These are phyloP conservation scores for Clavelina lepadiformis DNA, from an alignment of 23 tunicate species.

Conservation along the genomic window DNA sequence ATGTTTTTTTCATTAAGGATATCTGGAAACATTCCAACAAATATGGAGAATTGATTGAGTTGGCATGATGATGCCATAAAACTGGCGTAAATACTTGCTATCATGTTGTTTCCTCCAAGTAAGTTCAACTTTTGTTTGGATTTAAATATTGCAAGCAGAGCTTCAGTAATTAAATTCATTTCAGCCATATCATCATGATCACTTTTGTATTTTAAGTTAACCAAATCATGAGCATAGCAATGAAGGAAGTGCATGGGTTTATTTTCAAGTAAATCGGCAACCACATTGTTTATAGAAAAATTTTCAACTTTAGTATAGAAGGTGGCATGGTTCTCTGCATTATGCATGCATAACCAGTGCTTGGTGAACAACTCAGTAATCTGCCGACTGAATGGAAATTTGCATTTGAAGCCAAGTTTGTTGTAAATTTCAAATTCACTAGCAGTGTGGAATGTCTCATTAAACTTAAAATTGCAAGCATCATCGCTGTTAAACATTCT, in stretches of 20 bases:
- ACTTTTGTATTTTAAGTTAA: conserved; percentile 9
- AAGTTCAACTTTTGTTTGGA: background rate
- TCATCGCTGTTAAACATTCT: conserved; percentile 2
- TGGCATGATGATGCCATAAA: background rate
- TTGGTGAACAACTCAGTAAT: conserved; percentile 20
- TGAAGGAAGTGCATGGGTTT: too few relatives aligned
- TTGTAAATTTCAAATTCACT: conserved; percentile 25
- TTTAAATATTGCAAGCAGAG: background rate
- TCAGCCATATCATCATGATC: background rate
- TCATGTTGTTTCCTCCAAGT: background rate
- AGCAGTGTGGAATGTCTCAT: conserved; percentile 5
- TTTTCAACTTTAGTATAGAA: background rate
- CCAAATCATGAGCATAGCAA: conserved; percentile 6
- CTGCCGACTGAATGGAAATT: conserved; percentile 46
- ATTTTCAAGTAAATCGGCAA: background rate
- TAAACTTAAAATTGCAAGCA: background rate
- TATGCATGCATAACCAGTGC: too few relatives aligned
- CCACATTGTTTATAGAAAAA: background rate
- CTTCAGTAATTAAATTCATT: background rate
- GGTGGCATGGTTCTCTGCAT: background rate
- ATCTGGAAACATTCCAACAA: conserved; percentile 16
- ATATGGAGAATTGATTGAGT: too few relatives aligned
- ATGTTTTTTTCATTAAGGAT: conserved; percentile 12
- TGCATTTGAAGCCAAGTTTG: background rate
- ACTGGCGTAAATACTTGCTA: background rate